phyloP scores from a whole-genome alignment of 2,797 vertebrate species.

The Sebastes oblongus region DNA sequence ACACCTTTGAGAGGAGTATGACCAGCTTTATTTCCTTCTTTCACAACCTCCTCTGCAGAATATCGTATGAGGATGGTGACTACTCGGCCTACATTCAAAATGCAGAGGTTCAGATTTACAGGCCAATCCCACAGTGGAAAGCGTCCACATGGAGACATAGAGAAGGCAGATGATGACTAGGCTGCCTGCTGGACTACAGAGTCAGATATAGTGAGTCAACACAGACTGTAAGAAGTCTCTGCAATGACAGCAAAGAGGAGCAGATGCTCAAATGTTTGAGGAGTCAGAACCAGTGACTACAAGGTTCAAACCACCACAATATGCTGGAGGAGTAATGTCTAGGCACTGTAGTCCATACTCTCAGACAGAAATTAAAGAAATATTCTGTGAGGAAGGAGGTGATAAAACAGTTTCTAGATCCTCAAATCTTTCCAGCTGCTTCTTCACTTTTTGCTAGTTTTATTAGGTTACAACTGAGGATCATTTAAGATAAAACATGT shows the following conservation, averaged over 20 bases:
- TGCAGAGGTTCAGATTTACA: slow-evolving; percentile 8
- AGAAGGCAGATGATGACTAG: background rate
- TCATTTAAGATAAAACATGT: background rate
- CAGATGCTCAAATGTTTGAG: background rate
- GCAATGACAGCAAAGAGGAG: background rate
- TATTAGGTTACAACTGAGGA: background rate
- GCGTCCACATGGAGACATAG: background rate
- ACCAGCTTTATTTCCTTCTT: slow-evolving; percentile 9
- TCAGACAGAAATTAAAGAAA: background rate
- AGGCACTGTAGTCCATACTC: background rate
- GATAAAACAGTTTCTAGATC: slow-evolving; percentile 16
- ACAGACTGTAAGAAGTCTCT: slow-evolving; percentile 4
- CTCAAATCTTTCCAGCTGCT: slow-evolving; percentile 5
- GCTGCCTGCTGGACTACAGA: background rate
- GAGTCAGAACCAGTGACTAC: background rate
- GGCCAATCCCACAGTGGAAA: slow-evolving; percentile 1
- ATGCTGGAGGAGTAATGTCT: background rate
- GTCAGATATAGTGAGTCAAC: slow-evolving; percentile 5
- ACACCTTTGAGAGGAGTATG: background rate
- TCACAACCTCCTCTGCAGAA: background rate
- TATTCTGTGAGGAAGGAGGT: background rate
- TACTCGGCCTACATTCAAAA: background rate
- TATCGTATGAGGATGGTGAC: background rate
- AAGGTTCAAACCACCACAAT: background rate
- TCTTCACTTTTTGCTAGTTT: background rate